Conservation (phyloP, 2,113 vertebrate genomes). For the Dasyurus viverrinus region DNA sequence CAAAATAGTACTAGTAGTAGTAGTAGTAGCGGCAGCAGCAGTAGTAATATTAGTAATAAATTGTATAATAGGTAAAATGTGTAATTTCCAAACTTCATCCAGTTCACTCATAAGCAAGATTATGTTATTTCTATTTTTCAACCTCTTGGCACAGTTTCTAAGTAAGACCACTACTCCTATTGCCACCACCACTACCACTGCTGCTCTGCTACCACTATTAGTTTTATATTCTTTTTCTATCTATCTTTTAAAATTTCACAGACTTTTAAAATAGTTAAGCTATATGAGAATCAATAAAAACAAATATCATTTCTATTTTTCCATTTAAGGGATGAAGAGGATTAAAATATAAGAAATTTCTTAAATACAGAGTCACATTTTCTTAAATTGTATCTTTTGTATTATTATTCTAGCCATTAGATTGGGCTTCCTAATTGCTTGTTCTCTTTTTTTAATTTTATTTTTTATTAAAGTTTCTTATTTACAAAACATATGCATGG, state of each 20-base stretch:
- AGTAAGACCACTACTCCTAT: background rate
- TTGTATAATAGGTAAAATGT: conserved; percentile 14
- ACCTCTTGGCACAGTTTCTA: conserved; percentile 63
- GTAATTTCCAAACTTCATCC: conserved; percentile 43
- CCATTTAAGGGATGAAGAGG: background rate
- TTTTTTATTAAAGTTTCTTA: no score
- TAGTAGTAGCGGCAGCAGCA: background rate
- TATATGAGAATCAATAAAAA: background rate
- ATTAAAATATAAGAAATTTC: background rate
- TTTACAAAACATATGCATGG: no score
- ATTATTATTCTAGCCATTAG: background rate
- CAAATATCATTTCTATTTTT: background rate
- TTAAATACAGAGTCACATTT: background rate
- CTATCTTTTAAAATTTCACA: background rate
- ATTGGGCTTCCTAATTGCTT: background rate
- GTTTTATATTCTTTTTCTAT: background rate
- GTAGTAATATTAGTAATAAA: background rate
- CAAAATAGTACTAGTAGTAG: background rate
- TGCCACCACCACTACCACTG: background rate
- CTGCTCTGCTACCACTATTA: background rate
- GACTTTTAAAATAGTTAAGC: background rate
- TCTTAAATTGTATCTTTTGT: background rate
- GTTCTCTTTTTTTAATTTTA: background rate
- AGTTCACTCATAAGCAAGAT: conserved; percentile 75
- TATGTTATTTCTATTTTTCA: conserved; percentile 73